These are phyloP conservation scores for Potorous gilbertii DNA, from an alignment of 2,797 vertebrate species.

Conservation along the genomic window DNA sequence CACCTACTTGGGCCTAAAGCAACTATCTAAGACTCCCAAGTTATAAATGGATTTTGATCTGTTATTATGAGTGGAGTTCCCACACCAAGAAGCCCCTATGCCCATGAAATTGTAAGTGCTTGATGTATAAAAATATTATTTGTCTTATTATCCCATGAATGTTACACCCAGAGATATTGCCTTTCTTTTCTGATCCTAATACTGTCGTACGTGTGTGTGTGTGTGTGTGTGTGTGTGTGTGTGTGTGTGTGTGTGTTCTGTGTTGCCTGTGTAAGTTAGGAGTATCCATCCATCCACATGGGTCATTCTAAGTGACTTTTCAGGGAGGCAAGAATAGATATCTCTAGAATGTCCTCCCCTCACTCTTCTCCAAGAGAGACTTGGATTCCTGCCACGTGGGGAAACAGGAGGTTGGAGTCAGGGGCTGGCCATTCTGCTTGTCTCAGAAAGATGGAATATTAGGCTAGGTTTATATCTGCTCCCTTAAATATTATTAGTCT, in stretches of 20 bases:
- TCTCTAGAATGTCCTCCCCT: background rate
- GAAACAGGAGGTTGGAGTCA: background rate
- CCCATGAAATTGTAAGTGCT: background rate
- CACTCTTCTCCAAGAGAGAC: background rate
- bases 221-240: background rate
- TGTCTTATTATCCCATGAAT: background rate
- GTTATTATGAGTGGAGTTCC: background rate
- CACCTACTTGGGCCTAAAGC: background rate
- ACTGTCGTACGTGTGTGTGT: background rate
- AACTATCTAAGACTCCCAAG: background rate
- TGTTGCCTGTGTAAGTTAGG: background rate
- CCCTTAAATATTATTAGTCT: background rate
- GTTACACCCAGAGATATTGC: no score
- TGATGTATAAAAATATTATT: background rate
- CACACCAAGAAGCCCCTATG: background rate
- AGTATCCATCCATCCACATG: background rate
- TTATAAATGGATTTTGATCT: background rate
- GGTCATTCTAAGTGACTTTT: background rate
- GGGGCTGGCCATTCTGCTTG: background rate
- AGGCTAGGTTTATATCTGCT: background rate
- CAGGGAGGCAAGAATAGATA: background rate
- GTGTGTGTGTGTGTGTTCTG: background rate
- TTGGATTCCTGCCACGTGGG: background rate
- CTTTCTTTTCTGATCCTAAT: background rate
- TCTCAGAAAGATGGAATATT: background rate